Base-by-base conservation (phyloP, 2,113 vertebrate genomes). In the Crypturellus undulatus region DNA sequence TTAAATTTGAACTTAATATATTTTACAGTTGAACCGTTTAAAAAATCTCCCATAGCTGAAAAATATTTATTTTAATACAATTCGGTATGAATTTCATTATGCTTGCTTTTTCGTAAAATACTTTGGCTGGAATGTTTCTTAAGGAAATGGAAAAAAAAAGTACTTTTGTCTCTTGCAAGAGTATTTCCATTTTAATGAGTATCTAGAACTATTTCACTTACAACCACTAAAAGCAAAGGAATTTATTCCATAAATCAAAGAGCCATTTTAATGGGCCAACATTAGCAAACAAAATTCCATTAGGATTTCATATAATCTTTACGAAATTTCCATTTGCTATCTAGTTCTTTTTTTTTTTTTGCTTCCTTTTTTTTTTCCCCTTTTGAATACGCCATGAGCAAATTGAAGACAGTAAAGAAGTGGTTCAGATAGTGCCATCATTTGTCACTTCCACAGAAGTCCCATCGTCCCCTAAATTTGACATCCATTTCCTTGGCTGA, bases 11-110 rank as follows among this genome's bases (percentile, higher is more conserved):
- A 93, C 85, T 77, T 30, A 82, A 45, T 91, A 10, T 10, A 70
- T 78, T 90, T 84, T 72, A 56, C 4, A 56, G 16, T 30, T 30
- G 54, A 56, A 30, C 28, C 26, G 30, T 56, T 58, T 32, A 58
- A 58, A 58, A 58, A 91, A 87, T 91, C 19, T 52, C 19, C 73
- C 49, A 10, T 60, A 83, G 80, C 42, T 60, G 56, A 80, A 67
- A 83, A 90, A 78, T 90, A 86, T n/a, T 85, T 87, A 49, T 73
- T 79, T 94, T 81, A 89, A 75, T 89, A 30, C 24, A 79, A 38
- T 7, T 56, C 32, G 42, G 19, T 68, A n/a, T 58, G 52, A 91
- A 79, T 92, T 89, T 84, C n/a, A 76, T 84, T 84, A 68, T 43
- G 24, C 30, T 65, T 87, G 77, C 64, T 76, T 94, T 40, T 51